Evolutionary conservation across 2,888 invertebrate species (phyloP).

Genomic region (Polyploca ridens): DNA sequence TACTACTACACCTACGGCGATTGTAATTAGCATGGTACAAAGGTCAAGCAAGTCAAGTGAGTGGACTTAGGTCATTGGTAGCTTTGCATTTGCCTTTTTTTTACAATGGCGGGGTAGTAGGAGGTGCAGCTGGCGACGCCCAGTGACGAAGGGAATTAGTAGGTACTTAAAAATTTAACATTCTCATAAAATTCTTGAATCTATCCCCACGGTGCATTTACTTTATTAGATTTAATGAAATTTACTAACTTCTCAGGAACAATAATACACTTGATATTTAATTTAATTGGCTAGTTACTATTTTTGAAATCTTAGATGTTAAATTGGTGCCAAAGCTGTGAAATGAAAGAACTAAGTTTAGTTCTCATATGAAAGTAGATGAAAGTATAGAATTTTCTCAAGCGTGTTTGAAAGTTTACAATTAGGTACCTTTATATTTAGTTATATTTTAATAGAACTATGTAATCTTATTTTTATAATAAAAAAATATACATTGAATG

Average conservation of each 20-base stretch:
- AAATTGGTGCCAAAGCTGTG: constrained; percentile 74
- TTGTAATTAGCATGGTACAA: too few relatives aligned
- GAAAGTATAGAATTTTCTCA: not conserved
- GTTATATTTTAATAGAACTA: constrained; percentile 28
- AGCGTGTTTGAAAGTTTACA: not conserved
- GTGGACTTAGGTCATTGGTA: too few relatives aligned
- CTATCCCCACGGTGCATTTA: constrained; percentile 63
- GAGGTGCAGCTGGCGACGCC: too few relatives aligned
- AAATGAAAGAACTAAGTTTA: constrained; percentile 16
- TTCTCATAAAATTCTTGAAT: constrained; percentile 33
- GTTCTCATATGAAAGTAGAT: not conserved
- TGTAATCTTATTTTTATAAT: constrained; percentile 66
- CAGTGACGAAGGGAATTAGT: constrained; percentile 14
- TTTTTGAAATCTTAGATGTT: constrained; percentile 43
- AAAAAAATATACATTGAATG: constrained; percentile 37
- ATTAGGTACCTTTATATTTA: constrained; percentile 24
- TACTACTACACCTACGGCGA: too few relatives aligned
- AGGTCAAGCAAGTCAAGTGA: too few relatives aligned
- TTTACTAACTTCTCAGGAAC: constrained; percentile 11
- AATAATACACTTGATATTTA: constrained; percentile 29
- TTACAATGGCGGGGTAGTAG: too few relatives aligned
- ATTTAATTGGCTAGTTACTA: constrained; percentile 38
- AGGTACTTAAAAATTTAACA: constrained; percentile 53
- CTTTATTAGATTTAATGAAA: constrained; percentile 32
- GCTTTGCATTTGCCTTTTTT: too few relatives aligned